A percentile compares a stretch with the other conserved stretches of the same genome.
Conservation (phyloP, 1,140 invertebrate genomes). For the Lutraria rhynchaena region DNA sequence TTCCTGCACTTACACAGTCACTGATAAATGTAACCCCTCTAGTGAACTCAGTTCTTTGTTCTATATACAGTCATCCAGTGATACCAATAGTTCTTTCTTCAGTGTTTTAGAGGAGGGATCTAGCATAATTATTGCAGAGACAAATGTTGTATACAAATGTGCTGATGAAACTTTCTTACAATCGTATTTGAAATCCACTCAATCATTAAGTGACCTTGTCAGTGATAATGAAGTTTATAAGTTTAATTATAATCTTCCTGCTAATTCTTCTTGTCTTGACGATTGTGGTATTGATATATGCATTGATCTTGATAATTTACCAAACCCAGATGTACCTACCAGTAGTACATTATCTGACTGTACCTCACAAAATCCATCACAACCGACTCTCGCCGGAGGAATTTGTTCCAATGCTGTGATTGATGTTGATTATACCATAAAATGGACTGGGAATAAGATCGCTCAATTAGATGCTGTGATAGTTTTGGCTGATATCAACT, state of each 20-base stretch:
- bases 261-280: slow-evolving; percentile 42
- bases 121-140: slow-evolving; percentile 15
- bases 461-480: slow-evolving; percentile 59
- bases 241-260: slow-evolving; percentile 39
- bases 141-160: slow-evolving; percentile 54
- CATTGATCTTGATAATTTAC: slow-evolving; percentile 21
- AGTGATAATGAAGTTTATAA: slow-evolving; percentile 11
- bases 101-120: slow-evolving; percentile 17
- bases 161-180: not conserved
- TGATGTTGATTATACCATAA: slow-evolving; percentile 66
- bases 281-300: slow-evolving; percentile 52
- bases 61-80: slow-evolving; percentile 62
- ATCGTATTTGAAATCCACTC: slow-evolving; percentile 29
- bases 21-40: slow-evolving; percentile 48
- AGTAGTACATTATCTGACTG: not conserved
- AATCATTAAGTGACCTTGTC: slow-evolving; percentile 16
- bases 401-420: slow-evolving; percentile 63
- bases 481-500: slow-evolving; percentile 51
- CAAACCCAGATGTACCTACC: slow-evolving; percentile 17
- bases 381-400: slow-evolving; percentile 18
- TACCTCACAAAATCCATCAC: slow-evolving; percentile 11
- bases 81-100: slow-evolving; percentile 43
- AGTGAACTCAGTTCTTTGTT: slow-evolving; percentile 61
- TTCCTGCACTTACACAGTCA: slow-evolving; percentile 56
- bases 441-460: slow-evolving; percentile 59